phyloP scores from a whole-genome alignment of 2,888 invertebrate genomes.

The Eilema caniola region DNA sequence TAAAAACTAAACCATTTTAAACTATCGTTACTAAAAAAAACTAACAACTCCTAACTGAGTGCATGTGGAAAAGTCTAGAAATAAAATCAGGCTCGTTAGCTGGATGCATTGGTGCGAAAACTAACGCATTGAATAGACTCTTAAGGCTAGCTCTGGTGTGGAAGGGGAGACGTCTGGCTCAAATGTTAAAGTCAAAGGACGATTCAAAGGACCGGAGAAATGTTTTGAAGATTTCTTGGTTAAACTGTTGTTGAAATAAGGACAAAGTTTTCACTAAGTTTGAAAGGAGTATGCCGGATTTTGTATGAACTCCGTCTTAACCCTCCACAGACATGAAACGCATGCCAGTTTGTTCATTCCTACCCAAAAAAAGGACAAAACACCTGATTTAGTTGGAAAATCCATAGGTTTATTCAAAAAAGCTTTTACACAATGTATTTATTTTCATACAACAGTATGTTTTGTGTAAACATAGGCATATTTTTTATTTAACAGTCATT shows the following conservation, averaged over 20 bases:
- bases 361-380: too few species aligned
- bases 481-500: too few species aligned
- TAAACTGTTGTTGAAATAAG: not conserved
- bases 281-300: too few species aligned
- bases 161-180: conserved; percentile 14
- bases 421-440: too few species aligned
- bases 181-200: conserved; percentile 27
- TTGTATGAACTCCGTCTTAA: too few species aligned
- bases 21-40: conserved; percentile 20
- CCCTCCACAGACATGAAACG: too few species aligned
- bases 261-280: too few species aligned
- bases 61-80: conserved; percentile 53
- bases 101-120: conserved; percentile 70
- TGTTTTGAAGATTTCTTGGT: not conserved
- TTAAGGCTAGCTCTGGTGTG: conserved; percentile 38
- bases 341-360: too few species aligned
- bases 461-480: too few species aligned
- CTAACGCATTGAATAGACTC: conserved; percentile 68
- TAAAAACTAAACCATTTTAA: conserved; percentile 12
- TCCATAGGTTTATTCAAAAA: too few species aligned
- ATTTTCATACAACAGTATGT: too few species aligned
- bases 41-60: conserved; percentile 22
- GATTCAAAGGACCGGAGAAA: not conserved
- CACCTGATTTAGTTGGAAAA: too few species aligned
- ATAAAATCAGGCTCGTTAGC: conserved; percentile 78